Percentiles rank a stretch among this genome's conserved stretches.
These are phyloP conservation scores for Heptranchias perlo DNA, from an alignment of 2,113 vertebrate genomes.

Conservation along the genomic window DNA sequence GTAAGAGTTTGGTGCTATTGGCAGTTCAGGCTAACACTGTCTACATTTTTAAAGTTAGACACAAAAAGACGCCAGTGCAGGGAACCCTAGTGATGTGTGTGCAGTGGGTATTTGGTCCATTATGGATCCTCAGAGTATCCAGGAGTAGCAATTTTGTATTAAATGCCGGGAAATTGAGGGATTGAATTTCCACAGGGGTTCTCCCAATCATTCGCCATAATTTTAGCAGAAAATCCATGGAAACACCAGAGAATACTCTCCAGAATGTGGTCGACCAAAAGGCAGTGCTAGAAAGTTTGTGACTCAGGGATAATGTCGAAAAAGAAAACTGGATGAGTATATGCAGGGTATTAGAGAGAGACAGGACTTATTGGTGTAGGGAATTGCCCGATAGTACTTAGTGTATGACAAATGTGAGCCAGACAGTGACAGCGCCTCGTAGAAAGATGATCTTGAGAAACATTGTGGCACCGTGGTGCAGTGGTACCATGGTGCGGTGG, in stretches of 20 bases:
- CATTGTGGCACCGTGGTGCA: no score
- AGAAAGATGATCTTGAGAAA: no score
- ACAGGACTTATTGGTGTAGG: background rate
- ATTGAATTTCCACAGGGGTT: background rate
- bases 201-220: background rate
- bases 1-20: background rate
- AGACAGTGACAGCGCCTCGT: no score
- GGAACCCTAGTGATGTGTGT: background rate
- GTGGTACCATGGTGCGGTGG: no score
- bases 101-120: background rate
- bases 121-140: background rate
- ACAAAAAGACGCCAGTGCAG: background rate
- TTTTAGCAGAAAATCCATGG: background rate
- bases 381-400: background rate
- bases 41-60: background rate
- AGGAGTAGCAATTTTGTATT: background rate
- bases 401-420: background rate
- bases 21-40: background rate
- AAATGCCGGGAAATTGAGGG: background rate
- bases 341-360: background rate
- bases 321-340: background rate
- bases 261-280: background rate
- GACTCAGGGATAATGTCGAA: background rate
- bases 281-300: background rate
- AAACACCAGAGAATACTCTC: background rate